phyloP scores from a whole-genome alignment of 2,888 invertebrate species.

The Acrobasis consociella region DNA sequence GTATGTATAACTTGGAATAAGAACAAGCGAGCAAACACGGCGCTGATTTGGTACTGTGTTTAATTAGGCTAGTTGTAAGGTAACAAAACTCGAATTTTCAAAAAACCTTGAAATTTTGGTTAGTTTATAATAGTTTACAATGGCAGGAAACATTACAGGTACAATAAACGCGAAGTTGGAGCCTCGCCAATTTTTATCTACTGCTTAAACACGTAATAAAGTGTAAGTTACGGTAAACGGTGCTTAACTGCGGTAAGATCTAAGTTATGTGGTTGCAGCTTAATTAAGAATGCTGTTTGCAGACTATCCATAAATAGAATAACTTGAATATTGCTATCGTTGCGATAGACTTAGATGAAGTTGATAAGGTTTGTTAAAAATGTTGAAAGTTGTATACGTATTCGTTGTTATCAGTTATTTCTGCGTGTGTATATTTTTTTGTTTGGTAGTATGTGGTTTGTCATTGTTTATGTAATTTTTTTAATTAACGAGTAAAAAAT shows the following conservation, averaged over 20 bases:
- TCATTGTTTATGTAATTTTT: no score
- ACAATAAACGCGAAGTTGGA: conserved; percentile 4
- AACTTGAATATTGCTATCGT: conserved; percentile 3
- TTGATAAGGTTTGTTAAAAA: neutral
- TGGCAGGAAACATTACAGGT: neutral
- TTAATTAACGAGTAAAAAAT: no score
- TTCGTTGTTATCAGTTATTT: neutral
- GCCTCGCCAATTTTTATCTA: neutral
- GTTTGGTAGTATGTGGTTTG: no score
- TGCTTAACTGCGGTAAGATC: conserved; percentile 10
- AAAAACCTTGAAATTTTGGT: neutral
- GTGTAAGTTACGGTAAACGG: conserved; percentile 17
- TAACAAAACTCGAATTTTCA: neutral
- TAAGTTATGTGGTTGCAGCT: conserved; percentile 14
- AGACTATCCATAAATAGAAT: conserved; percentile 2
- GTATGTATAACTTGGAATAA: no score
- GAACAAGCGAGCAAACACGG: no score
- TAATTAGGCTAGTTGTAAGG: no score
- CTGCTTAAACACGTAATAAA: conserved; percentile 6
- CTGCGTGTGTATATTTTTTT: neutral
- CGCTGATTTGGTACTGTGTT: no score
- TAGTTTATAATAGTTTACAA: neutral
- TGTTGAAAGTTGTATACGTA: neutral
- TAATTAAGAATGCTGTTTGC: conserved; percentile 8
- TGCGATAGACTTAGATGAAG: conserved; percentile 11